Evolutionary conservation across 2,888 invertebrate genomes (phyloP).

Genomic region (Trisateles emortualis): DNA sequence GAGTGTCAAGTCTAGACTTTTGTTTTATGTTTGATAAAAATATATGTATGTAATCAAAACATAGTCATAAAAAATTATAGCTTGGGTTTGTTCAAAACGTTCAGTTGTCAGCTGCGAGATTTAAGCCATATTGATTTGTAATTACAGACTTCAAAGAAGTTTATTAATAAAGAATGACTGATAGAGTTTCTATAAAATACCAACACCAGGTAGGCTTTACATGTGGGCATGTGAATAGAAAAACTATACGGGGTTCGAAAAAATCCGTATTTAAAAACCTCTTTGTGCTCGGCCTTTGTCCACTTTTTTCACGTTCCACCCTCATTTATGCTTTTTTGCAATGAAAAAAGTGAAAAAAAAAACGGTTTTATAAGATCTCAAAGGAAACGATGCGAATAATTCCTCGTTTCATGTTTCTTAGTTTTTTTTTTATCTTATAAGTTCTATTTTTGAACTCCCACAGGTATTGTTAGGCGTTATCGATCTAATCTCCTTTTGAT

Average conservation of each 20-base stretch:
- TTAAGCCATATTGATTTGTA: background rate
- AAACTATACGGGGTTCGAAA: slow-evolving; percentile 73
- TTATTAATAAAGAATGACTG: slow-evolving; percentile 25
- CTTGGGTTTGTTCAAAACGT: background rate
- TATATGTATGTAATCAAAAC: background rate
- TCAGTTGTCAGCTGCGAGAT: background rate
- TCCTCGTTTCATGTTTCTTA: slow-evolving; percentile 84
- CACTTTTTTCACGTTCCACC: slow-evolving; percentile 77
- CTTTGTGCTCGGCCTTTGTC: slow-evolving; percentile 81
- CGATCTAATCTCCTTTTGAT: slow-evolving; percentile 85
- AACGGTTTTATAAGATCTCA: slow-evolving; percentile 82
- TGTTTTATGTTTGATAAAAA: slow-evolving; percentile 10
- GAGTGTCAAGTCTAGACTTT: slow-evolving; percentile 9
- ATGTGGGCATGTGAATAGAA: slow-evolving; percentile 58
- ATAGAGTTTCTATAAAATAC: slow-evolving; percentile 36
- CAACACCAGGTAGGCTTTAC: slow-evolving; percentile 49
- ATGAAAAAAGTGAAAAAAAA: slow-evolving; percentile 62
- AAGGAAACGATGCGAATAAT: slow-evolving; percentile 86
- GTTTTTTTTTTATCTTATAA: slow-evolving; percentile 68
- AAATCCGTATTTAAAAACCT: slow-evolving; percentile 73
- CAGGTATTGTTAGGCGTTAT: slow-evolving; percentile 78
- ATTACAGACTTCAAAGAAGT: slow-evolving; percentile 16
- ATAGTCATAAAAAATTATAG: slow-evolving; percentile 2
- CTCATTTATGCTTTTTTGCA: slow-evolving; percentile 83
- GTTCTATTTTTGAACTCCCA: slow-evolving; percentile 76